Base-by-base conservation (phyloP, 2,888 invertebrate species). In the Lasioglossum morio region DNA sequence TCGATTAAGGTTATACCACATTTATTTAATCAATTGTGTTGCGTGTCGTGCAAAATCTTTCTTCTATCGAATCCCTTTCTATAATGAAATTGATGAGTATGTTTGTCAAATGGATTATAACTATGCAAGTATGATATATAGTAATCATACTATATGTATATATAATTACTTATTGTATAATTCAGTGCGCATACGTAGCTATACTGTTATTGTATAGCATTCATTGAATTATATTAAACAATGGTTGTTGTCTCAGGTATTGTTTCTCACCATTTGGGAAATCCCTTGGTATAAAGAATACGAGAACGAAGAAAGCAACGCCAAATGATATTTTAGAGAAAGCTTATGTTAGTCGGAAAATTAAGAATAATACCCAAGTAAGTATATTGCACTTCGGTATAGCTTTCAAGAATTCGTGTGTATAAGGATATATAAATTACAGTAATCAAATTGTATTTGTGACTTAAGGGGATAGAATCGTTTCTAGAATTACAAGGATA, bases 331-430 rank as follows among this genome's bases (percentile, higher is more conserved):
- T 97, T 85, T 95, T 99, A 93, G 98, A 99, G 95, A 96, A 96
- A 90, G 98, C 97, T 0, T 99, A 98, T 95, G 95, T 95, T 88
- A 96, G 96, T 88, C 96, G 97, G 87, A 97, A 97, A 95, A 96
- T 98, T 94, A 97, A 97, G 93, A 97, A 98, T 95, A 97, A 98
- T 95, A 98, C 98, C 95, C 97, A 97, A 96, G 98, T 98, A 96
- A 95, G 94, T 84, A 16, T 77, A 60, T 74, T 46, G 4, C 1
- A 4, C n/a, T 23, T 76, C 14, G 0, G 5, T 40, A 14, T 70
- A 14, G 12, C 12, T n/a, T 3, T 16, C 14, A 27, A 16, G 27
- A 16, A 43, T 72, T 37, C 14, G 2, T 43, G 2, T 5, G 40
- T n/a, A 37, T 27, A n/a, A 27, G 5, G 10, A 16, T 27, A 19